These are phyloP conservation scores for Perognathus longimembris DNA, from an alignment of 2,113 vertebrate species.

Conservation along the genomic window DNA sequence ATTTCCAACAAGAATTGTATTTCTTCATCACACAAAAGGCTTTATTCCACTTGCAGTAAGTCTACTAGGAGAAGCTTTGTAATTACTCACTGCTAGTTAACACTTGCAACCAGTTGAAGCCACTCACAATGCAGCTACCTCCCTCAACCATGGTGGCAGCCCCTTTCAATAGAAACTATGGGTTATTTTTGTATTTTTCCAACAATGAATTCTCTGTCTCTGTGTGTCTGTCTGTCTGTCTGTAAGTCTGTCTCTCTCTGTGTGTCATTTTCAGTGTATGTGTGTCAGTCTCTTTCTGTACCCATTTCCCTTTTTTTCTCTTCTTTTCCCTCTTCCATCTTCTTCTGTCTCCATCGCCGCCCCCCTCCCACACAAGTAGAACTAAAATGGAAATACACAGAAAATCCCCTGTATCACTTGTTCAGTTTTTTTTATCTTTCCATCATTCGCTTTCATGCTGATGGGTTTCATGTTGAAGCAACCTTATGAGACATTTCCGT, in stretches of 20 bases:
- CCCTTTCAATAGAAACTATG: not conserved
- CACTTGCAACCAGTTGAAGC: not conserved
- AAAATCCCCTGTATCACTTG: not conserved
- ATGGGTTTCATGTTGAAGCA: conserved; percentile 48
- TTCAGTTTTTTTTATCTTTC: not conserved
- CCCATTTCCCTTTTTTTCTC: too few relatives aligned
- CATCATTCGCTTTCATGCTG: conserved; percentile 22
- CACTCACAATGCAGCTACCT: not conserved
- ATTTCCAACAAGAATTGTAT: conserved; percentile 1
- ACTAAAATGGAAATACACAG: not conserved
- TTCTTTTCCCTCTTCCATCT: too few relatives aligned
- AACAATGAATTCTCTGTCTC: too few relatives aligned
- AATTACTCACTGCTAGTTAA: not conserved
- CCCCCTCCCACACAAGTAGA: not conserved
- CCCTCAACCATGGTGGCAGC: not conserved
- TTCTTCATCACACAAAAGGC: not conserved
- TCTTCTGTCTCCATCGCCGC: too few relatives aligned
- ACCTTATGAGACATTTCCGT: conserved; percentile 11
- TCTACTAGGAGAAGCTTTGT: not conserved
- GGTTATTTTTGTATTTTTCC: not conserved
- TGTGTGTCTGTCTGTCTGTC: too few relatives aligned
- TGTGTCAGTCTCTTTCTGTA: too few relatives aligned
- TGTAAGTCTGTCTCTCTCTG: too few relatives aligned
- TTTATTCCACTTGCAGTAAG: not conserved
- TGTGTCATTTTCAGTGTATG: too few relatives aligned